Evolutionary conservation across 1,140 invertebrate genomes (phyloP).

Genomic region (Trachymyrmex cornetzi): DNA sequence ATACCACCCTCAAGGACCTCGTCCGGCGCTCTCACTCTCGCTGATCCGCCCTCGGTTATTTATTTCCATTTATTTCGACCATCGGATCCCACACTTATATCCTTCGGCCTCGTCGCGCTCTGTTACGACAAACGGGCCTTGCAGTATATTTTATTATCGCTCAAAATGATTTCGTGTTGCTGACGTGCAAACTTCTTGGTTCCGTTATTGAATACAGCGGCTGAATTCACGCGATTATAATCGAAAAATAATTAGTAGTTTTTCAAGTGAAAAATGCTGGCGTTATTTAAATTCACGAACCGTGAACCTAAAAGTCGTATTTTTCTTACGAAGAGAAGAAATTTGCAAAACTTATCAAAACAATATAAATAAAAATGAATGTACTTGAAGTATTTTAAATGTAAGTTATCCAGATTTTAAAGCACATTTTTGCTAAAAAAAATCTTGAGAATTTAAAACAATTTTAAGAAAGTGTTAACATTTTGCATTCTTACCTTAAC

Average conservation of each 20-base stretch:
- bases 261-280: neutral
- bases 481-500: neutral
- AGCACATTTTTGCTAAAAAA: neutral
- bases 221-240: neutral
- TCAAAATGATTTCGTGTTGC: slow-evolving; percentile 59
- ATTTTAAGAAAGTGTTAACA: neutral
- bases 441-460: neutral
- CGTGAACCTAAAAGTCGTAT: neutral
- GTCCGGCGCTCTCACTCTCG: neutral
- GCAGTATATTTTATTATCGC: slow-evolving; percentile 62
- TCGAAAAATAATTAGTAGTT: slow-evolving; percentile 36
- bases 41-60: slow-evolving; percentile 69
- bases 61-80: slow-evolving; percentile 77
- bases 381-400: neutral
- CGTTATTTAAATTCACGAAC: neutral
- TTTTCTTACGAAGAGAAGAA: neutral
- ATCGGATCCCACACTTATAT: slow-evolving; percentile 70
- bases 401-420: neutral
- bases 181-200: slow-evolving; percentile 2
- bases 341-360: neutral
- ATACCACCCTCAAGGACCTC: slow-evolving; percentile 36
- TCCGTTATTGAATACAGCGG: neutral
- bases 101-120: slow-evolving; percentile 67
- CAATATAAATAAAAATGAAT: neutral
- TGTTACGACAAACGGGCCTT: slow-evolving; percentile 37